Conservation (phyloP, 2,113 vertebrate genomes). For the Pampusana beccarii region DNA sequence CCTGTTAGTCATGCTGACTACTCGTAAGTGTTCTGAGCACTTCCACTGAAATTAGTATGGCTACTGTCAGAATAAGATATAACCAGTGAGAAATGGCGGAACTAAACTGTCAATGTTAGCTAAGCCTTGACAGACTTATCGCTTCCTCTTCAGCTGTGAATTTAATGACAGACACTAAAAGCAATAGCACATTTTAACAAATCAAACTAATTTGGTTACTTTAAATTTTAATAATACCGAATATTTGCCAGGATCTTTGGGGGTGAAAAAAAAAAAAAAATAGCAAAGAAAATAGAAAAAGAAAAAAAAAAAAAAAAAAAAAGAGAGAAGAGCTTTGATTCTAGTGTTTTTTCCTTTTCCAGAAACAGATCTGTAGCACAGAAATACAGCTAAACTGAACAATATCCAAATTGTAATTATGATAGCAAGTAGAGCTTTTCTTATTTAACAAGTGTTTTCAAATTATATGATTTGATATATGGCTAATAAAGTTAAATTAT, state of each 20-base stretch:
- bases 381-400: background rate
- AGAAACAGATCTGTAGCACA: background rate
- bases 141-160: constrained; percentile 17
- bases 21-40: background rate
- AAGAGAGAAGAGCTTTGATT: background rate
- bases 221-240: constrained; percentile 14
- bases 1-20: background rate
- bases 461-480: constrained; percentile 7
- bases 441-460: constrained; percentile 54
- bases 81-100: background rate
- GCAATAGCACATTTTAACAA: constrained; percentile 29
- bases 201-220: constrained; percentile 36
- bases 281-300: no score
- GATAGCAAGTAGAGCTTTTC: constrained; percentile 33
- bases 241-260: background rate
- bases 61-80: background rate
- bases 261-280: background rate
- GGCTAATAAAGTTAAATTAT: constrained; percentile 45
- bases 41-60: background rate
- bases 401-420: constrained; percentile 43
- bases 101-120: background rate
- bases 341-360: background rate
- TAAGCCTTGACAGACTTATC: constrained; percentile 18
- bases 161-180: constrained; percentile 36
- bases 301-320: background rate